Conservation (phyloP, 2,888 invertebrate genomes). For the Archaeoteleia sp. region DNA sequence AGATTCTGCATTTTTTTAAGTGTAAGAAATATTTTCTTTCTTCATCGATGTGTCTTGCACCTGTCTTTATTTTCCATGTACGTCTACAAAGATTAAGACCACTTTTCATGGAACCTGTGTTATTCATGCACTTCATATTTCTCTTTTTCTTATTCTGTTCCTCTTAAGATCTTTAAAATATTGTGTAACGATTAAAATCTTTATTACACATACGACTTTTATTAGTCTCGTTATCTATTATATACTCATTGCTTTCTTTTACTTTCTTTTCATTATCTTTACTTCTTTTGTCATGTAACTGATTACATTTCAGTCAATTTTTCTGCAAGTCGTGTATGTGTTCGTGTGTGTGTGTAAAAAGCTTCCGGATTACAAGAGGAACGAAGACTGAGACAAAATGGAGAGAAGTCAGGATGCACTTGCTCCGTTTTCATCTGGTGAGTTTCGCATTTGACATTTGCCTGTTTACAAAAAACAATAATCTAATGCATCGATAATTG, state of each 20-base stretch:
- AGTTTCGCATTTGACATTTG: constrained; percentile 7
- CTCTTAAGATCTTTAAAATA: neutral
- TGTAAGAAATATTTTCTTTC: constrained; percentile 18
- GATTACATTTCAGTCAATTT: constrained; percentile 9
- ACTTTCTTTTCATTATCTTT: neutral
- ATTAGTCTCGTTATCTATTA: too few relatives aligned
- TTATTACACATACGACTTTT: too few relatives aligned
- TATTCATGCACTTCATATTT: neutral
- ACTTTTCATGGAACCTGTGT: neutral
- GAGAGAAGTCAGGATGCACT: constrained; percentile 38
- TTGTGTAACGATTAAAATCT: neutral
- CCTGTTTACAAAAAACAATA: neutral
- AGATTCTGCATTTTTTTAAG: constrained; percentile 5
- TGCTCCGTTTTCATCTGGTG: constrained; percentile 45
- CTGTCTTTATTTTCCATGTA: constrained; percentile 17
- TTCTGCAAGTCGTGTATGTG: constrained; percentile 2
- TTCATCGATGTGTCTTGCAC: constrained; percentile 9
- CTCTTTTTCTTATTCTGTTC: neutral
- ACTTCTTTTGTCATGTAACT: neutral
- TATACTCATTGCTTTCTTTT: neutral
- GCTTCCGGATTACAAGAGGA: constrained; percentile 11
- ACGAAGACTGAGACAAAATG: constrained; percentile 34
- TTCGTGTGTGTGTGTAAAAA: neutral
- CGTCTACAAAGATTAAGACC: constrained; percentile 2
- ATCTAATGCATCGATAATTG: too few relatives aligned